phyloP scores from a whole-genome alignment of 2,113 vertebrate species.

The Coryphaenoides rupestris region DNA sequence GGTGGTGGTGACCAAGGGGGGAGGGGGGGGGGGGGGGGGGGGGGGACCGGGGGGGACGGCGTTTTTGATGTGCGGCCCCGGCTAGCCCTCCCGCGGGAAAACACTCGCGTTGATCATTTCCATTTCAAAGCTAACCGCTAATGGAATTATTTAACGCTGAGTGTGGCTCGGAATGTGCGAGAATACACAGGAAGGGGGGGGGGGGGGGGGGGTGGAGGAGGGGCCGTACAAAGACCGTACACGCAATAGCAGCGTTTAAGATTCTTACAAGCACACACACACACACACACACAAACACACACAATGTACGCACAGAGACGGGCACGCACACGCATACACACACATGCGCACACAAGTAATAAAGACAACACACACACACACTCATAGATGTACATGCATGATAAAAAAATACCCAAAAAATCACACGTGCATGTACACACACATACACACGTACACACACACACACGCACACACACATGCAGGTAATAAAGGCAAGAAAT shows the following conservation, averaged over 20 bases:
- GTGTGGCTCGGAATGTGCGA: constrained; percentile 40
- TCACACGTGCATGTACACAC: constrained; percentile 1
- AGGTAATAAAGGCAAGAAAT: too few species aligned
- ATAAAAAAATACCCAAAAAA: neutral
- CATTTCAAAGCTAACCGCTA: constrained; percentile 67
- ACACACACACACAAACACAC: neutral
- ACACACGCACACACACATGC: too few species aligned
- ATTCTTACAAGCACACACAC: neutral
- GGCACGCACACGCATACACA: neutral
- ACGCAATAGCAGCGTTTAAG: neutral
- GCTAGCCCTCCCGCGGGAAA: constrained; percentile 43
- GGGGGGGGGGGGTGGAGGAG: neutral
- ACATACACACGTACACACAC: neutral
- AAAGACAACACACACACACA: neutral
- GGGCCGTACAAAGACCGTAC: neutral
- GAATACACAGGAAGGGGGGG: constrained; percentile 32
- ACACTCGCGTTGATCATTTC: constrained; percentile 58
- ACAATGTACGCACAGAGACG: too few species aligned
- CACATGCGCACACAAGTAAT: neutral
- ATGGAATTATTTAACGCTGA: constrained; percentile 46
- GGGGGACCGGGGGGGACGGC: too few species aligned
- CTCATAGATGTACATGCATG: neutral
- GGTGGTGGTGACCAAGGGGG: too few species aligned
- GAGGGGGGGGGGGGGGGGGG: too few species aligned
- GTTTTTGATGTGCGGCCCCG: constrained; percentile 17